Base-by-base conservation (phyloP, 2,888 invertebrate species). In the Polymixis lichenea region DNA sequence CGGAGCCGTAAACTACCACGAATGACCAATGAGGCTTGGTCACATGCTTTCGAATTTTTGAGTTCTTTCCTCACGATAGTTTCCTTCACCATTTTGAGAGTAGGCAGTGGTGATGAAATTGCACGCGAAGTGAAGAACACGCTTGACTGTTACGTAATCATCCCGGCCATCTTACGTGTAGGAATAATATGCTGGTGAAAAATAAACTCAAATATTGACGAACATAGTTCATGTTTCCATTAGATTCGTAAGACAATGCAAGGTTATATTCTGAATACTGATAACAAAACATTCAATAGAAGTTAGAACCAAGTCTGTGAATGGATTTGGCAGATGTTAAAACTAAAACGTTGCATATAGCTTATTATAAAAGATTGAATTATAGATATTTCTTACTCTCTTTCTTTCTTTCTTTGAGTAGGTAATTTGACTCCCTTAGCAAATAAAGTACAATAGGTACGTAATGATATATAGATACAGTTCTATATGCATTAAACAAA, bases 211-310 rank as follows among this genome's bases (percentile, higher is more conserved):
- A 60, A 65, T 38, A 81, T 77, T 77, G 81, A 74, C 81, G 75
- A 64, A 38, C 46, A 49, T 61, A 64, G 55, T 53, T 58, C 58
- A 69, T 53, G 25, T 82, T 80, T 66, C 69, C 43, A 55, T 77
- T 77, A 61, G 53, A 66, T 68, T 76, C 60, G 69, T 61, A 49
- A 66, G 55, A 82, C 82, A 78, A 78, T 82, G 82, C 81, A 75
- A 78, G 78, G 78, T 65, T 60, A 80, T 46, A 25, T 64, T 64
- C 81, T 58, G 74, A 73, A 74, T 65, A 60, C 46, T 81, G 64
- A 78, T 78, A 78, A 81, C 32, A 65, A 73, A 77, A 73, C 25
- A 58, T 65, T 74, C 25, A 53, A 17, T 7, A 53, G 53, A 74
- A 55, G 55, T 32, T 56, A 32, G 56, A 19, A 74, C 9, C 8